Percentiles rank a stretch among this genome's conserved stretches.
Evolutionary conservation across 1,140 invertebrate species (phyloP).

Genomic region (Campoletis sonorensis): DNA sequence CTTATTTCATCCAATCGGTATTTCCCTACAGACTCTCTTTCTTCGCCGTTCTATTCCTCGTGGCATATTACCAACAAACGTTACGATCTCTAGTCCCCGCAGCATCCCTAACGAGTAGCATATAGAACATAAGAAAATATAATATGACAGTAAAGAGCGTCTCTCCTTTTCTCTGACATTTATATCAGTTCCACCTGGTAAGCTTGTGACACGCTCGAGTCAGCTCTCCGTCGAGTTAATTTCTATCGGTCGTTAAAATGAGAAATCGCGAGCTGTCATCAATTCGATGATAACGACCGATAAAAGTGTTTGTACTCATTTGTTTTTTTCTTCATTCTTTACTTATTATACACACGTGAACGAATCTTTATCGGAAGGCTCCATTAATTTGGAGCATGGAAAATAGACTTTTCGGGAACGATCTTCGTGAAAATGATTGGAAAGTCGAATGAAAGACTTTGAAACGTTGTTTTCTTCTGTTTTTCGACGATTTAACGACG

Average conservation of each 20-base stretch:
- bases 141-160: constrained; percentile 4
- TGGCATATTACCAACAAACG: constrained; percentile 8
- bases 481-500: no score
- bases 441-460: no score
- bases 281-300: no score
- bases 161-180: constrained; percentile 7
- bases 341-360: no score
- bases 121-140: background rate
- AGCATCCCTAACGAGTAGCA: background rate
- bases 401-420: no score
- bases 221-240: background rate
- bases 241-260: constrained; percentile 9
- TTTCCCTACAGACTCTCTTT: background rate
- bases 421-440: no score
- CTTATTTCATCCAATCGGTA: no score
- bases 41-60: background rate
- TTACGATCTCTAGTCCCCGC: background rate
- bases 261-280: background rate
- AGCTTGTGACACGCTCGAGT: constrained; percentile 2
- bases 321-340: no score
- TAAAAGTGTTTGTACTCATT: no score
- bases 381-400: no score
- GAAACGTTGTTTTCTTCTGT: no score
- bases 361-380: no score
- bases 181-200: background rate